Evolutionary conservation across 2,888 invertebrate species (phyloP).

Genomic region (Baccha elongata): DNA sequence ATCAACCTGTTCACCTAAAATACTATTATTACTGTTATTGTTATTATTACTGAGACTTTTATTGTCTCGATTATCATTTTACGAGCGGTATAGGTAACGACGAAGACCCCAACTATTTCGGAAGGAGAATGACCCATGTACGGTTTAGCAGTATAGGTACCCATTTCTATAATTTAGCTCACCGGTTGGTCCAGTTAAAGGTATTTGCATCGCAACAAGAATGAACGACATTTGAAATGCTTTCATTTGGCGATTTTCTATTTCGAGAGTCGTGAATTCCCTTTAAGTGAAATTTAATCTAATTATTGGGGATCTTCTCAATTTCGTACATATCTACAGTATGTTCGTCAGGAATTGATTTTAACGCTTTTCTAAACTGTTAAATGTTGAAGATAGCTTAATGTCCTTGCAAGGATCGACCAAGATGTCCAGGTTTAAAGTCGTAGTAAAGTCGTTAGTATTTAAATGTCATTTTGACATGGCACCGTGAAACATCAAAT

Average conservation of each 20-base stretch:
- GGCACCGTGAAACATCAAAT: no score
- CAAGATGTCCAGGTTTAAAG: no score
- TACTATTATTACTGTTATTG: constrained; percentile 71
- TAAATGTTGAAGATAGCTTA: no score
- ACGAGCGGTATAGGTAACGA: constrained; percentile 10
- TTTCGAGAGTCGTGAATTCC: constrained; percentile 53
- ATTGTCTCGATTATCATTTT: constrained; percentile 63
- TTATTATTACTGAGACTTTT: constrained; percentile 63
- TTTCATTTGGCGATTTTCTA: constrained; percentile 47
- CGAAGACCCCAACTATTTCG: constrained; percentile 51
- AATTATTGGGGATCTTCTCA: constrained; percentile 43
- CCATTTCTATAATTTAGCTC: not conserved
- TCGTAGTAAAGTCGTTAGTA: no score
- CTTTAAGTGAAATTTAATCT: constrained; percentile 52
- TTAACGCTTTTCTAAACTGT: no score
- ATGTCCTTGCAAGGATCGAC: no score
- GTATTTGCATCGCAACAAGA: constrained; percentile 42
- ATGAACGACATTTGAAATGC: constrained; percentile 48
- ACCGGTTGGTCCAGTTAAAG: constrained; percentile 5
- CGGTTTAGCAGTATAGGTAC: not conserved
- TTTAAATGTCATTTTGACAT: no score
- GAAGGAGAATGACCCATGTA: constrained; percentile 48
- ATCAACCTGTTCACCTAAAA: constrained; percentile 68
- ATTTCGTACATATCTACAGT: constrained; percentile 11
- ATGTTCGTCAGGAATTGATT: constrained; percentile 21